Base-by-base conservation (phyloP, 2,113 vertebrate genomes). In the Perognathus longimembris region DNA sequence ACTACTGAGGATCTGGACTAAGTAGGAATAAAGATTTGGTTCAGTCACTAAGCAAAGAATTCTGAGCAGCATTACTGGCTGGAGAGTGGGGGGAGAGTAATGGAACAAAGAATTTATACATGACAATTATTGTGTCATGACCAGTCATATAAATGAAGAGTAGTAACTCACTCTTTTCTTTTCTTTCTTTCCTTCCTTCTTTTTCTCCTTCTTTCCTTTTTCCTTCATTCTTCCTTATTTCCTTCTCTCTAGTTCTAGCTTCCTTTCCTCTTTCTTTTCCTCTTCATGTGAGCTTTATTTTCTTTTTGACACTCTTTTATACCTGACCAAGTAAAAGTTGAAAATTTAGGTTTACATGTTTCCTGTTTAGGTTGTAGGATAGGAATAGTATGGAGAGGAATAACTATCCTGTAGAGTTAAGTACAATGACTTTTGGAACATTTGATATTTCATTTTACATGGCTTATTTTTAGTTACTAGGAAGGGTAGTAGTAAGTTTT, bases 261-360 rank as follows among this genome's bases (percentile, higher is more conserved):
- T 45, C 45, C 45, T 45, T 45, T n/a, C n/a, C n/a, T n/a, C n/a
- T n/a, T n/a, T n/a, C n/a, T n/a, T 45, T 45, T 11, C 12, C 17
- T 6, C 21, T 24, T 21, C 22, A 14, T 36, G 24, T 67, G 7
- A 54, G 38, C 4, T 87, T 66, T 71, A 30, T 94, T 88, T 32
- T 38, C 45, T 34, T 87, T 66, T 66, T 92, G 21, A 78, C n/a
- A 59, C 2, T 85, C 70, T 89, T 88, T 70, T 76, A 42, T 71
- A 18, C 17, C 50, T 1, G 5, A 8, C 75, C 50, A 71, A 66
- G n/a, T 83, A 88, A 79, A 88, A 18, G 42, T 61, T 80, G 69
- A 14, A 34, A 86, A n/a, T 4, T 89, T 89, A 69, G 10, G 26
- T 70, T 86, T 92, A 40, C 36, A 42, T 4, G n/a, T n/a, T 71